phyloP scores from a whole-genome alignment of 2,888 invertebrate species.

The Euspilapteryx auroguttella region DNA sequence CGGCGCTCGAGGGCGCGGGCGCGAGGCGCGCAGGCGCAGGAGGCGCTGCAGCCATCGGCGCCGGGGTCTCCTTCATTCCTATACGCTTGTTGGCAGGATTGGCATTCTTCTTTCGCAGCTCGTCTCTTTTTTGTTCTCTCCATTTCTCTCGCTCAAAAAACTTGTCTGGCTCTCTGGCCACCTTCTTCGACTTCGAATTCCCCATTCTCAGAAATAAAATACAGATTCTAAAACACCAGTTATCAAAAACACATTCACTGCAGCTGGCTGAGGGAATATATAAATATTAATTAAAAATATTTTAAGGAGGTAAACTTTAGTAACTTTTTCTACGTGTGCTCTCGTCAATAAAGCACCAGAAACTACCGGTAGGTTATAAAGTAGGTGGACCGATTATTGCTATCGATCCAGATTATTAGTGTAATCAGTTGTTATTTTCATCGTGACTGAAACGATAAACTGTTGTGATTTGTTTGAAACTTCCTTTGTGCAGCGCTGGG shows the following conservation, averaged over 20 bases:
- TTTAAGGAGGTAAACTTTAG: no score
- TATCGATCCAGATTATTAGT: slow-evolving; percentile 30
- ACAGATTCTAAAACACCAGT: no score
- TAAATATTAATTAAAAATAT: no score
- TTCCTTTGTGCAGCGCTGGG: slow-evolving; percentile 1
- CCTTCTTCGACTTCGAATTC: slow-evolving; percentile 37
- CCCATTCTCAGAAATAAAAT: slow-evolving; percentile 23
- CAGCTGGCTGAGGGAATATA: no score
- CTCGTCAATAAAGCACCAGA: no score
- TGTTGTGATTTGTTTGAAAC: slow-evolving; percentile 19
- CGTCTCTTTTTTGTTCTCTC: slow-evolving; percentile 33
- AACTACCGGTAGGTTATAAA: no score
- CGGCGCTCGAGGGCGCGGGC: slow-evolving; percentile 22
- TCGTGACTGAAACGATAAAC: slow-evolving; percentile 12
- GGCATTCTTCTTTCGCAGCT: slow-evolving; percentile 23
- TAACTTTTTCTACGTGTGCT: no score
- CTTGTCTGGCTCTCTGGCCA: slow-evolving; percentile 34
- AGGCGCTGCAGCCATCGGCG: slow-evolving; percentile 15
- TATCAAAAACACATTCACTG: no score
- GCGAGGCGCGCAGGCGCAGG: slow-evolving; percentile 13
- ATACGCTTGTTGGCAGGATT: slow-evolving; percentile 22
- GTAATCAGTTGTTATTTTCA: slow-evolving; percentile 16
- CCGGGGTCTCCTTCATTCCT: slow-evolving; percentile 20
- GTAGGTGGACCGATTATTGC: slow-evolving; percentile 23
- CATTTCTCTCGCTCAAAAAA: slow-evolving; percentile 40